Evolutionary conservation across 2,888 invertebrate genomes (phyloP), one percentile per base, ranked within the genome.

Genomic region (Gandaritis pyraliata): DNA sequence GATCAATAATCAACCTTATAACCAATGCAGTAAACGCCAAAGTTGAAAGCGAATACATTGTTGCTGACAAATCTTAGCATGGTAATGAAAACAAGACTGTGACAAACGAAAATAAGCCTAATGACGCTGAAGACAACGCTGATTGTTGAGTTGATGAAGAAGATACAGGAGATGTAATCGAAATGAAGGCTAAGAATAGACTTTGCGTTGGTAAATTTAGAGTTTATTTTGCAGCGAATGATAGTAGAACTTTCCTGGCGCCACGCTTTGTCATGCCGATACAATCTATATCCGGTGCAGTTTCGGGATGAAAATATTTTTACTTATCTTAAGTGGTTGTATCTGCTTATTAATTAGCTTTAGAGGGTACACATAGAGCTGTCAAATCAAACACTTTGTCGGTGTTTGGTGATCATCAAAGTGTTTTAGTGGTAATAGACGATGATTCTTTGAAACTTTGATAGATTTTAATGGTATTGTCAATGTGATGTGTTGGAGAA

Each of bases 261-360:
- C 92, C 90, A 85, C 81, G 90, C 91, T 88, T 90, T 91, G 90
- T 90, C 91, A 90, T 90, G 85, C 81, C 86, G 90, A 91, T 92
- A 86, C 82, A 73, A 92, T 92, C 91, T 87, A 85, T 88, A 88
- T 92, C 92, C 92, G 92, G 90, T 90, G 88, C 84, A 86, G 88
- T 88, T 92, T 91, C 82, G 87, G 90, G 90, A 89, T 90, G 90
- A 90, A 92, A 91, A 90, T 89, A 90, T 91, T 92, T 89, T 88
- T 86, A 89, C 88, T 90, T 90, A 91, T 92, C 91, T 90, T 90
- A 91, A 92, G 92, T 91, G 91, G 89, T 86, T 91, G 90, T 90
- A 91, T 91, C 92, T 92, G 90, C 84, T 91, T 90, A 92, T 91
- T 92, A 91, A 92, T 91, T 92, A 91, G 85, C 82, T 83, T 84